A percentile compares a stretch with the other conserved stretches of the same genome.
Evolutionary conservation across 2,888 invertebrate genomes (phyloP).

Genomic region (Lapara coniferarum): DNA sequence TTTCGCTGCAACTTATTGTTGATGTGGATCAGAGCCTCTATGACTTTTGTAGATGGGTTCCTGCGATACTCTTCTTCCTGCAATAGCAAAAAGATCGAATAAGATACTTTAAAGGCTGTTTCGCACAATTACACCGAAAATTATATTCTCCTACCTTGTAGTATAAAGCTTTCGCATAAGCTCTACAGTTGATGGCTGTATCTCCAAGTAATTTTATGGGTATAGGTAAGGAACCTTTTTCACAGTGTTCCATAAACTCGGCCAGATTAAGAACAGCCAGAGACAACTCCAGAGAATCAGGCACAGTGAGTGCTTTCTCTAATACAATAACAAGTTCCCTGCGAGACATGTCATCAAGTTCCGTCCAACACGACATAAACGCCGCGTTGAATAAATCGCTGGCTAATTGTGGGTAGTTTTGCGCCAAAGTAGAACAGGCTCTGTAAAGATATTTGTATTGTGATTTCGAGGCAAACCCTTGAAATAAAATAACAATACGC

Average conservation of each 20-base stretch:
- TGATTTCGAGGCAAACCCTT: not conserved
- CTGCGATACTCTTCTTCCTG: slow-evolving; percentile 95
- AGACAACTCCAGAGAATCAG: slow-evolving; percentile 97
- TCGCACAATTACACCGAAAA: no score
- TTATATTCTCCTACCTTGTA: slow-evolving; percentile 73
- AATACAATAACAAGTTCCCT: slow-evolving; percentile 93
- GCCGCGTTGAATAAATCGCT: slow-evolving; percentile 98
- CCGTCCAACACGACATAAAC: slow-evolving; percentile 99
- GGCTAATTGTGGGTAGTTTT: slow-evolving; percentile 96
- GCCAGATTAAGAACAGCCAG: slow-evolving; percentile 97
- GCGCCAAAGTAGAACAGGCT: slow-evolving; percentile 95
- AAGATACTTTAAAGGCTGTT: not conserved
- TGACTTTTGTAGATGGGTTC: slow-evolving; percentile 87
- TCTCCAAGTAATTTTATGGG: slow-evolving; percentile 94
- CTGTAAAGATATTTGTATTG: slow-evolving; percentile 63
- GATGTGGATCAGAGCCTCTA: slow-evolving; percentile 96
- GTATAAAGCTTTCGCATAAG: slow-evolving; percentile 86
- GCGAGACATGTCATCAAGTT: slow-evolving; percentile 91
- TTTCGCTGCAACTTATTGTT: slow-evolving; percentile 99
- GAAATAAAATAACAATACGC: slow-evolving; percentile 26
- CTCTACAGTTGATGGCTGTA: slow-evolving; percentile 95
- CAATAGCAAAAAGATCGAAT: slow-evolving; percentile 28
- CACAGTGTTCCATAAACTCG: slow-evolving; percentile 99
- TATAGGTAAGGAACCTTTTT: slow-evolving; percentile 96
- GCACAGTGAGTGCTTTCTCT: slow-evolving; percentile 93